phyloP scores from a whole-genome alignment of 2,113 vertebrate species.

The Scopus umbretta region DNA sequence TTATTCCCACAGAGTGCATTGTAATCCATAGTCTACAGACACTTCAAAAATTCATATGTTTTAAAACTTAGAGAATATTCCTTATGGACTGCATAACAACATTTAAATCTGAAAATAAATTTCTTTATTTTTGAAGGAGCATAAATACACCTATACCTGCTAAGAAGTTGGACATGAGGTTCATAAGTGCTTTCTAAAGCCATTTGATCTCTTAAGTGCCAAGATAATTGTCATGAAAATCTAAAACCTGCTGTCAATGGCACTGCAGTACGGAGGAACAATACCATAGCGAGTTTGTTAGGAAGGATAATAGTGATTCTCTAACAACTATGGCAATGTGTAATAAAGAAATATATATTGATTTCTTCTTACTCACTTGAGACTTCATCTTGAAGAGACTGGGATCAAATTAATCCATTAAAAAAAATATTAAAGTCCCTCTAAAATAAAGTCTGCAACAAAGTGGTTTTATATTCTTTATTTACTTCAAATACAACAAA shows the following conservation, averaged over 20 bases:
- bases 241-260: not conserved
- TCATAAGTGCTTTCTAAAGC: not conserved
- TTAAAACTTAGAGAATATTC: not conserved
- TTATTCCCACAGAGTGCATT: not conserved
- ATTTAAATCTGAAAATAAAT: not conserved
- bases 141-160: not conserved
- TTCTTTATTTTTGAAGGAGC: not conserved
- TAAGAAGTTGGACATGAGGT: not conserved
- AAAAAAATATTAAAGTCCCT: not conserved
- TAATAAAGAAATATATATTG: not conserved
- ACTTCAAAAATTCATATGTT: not conserved
- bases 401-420: not conserved
- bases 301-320: not conserved
- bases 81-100: not conserved
- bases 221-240: not conserved
- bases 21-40: not conserved
- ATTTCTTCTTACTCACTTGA: not conserved
- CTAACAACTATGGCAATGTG: not conserved
- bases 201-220: not conserved
- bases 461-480: not conserved
- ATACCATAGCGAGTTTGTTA: not conserved
- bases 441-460: not conserved
- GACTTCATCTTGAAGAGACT: not conserved
- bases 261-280: not conserved
- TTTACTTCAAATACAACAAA: not conserved